phyloP scores from a whole-genome alignment of 2,888 invertebrate genomes.

The Gymnocheta viridis region DNA sequence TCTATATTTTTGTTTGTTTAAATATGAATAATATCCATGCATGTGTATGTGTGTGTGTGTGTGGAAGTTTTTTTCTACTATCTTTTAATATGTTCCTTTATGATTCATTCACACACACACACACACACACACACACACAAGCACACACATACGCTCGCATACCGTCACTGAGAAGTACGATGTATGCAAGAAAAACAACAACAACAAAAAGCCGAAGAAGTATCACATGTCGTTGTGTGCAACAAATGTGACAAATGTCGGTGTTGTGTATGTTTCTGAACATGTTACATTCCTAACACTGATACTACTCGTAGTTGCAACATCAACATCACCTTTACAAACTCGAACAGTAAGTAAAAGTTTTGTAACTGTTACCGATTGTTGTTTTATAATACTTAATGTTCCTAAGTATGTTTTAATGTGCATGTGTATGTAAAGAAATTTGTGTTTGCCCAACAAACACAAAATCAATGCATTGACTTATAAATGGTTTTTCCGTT shows the following conservation, averaged over 20 bases:
- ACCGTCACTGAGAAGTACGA: not conserved
- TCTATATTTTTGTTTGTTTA: slow-evolving; percentile 40
- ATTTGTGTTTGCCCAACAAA: no score
- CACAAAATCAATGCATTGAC: no score
- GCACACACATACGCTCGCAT: not conserved
- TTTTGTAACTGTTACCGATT: slow-evolving; percentile 66
- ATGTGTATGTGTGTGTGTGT: not conserved
- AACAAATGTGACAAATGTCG: slow-evolving; percentile 65
- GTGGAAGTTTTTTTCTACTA: slow-evolving; percentile 10
- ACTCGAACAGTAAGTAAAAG: slow-evolving; percentile 56
- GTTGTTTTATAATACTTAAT: slow-evolving; percentile 47
- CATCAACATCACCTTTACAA: slow-evolving; percentile 46
- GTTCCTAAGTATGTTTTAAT: slow-evolving; percentile 36
- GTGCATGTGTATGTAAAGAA: not conserved
- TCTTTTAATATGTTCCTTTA: slow-evolving; percentile 57
- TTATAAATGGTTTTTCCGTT: no score
- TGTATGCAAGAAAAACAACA: slow-evolving; percentile 7
- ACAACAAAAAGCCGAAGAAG: slow-evolving; percentile 20
- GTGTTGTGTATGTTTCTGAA: not conserved
- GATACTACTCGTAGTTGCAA: slow-evolving; percentile 8
- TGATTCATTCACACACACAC: slow-evolving; percentile 26
- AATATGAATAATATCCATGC: slow-evolving; percentile 12
- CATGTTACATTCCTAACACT: not conserved
- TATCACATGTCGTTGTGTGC: slow-evolving; percentile 52
- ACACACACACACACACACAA: not conserved